phyloP scores from a whole-genome alignment of 2,797 vertebrate species.

The Amniataba percoides region DNA sequence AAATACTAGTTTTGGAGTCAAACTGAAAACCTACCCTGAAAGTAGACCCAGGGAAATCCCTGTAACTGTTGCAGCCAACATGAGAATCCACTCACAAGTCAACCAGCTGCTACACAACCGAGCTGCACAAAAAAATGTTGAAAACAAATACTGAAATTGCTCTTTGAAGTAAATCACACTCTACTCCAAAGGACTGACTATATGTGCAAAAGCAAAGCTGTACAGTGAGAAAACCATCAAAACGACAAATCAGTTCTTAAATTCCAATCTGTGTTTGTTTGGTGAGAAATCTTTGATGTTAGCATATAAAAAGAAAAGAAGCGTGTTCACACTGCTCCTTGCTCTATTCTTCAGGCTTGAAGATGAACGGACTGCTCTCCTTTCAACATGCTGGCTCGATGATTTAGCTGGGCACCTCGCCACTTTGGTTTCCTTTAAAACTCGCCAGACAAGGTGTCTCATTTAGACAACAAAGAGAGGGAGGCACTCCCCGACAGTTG shows the following conservation, averaged over 20 bases:
- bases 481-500: slow-evolving; percentile 36
- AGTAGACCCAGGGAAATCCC: background rate
- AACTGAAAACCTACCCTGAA: background rate
- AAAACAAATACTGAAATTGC: background rate
- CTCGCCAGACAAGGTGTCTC: slow-evolving; percentile 67
- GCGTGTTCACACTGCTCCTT: slow-evolving; percentile 17
- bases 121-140: background rate
- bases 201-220: background rate
- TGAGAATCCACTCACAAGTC: background rate
- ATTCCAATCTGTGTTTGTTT: slow-evolving; percentile 42
- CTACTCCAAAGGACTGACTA: background rate
- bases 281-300: slow-evolving; percentile 41
- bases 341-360: slow-evolving; percentile 9
- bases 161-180: slow-evolving; percentile 10
- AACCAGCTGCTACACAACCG: background rate
- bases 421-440: slow-evolving; percentile 61
- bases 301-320: slow-evolving; percentile 22
- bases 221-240: background rate
- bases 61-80: background rate
- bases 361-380: slow-evolving; percentile 50
- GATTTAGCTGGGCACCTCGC: slow-evolving; percentile 47
- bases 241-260: slow-evolving; percentile 19
- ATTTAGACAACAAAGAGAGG: slow-evolving; percentile 63
- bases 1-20: no score
- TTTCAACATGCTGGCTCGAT: slow-evolving; percentile 26